A percentile compares a stretch with the other conserved stretches of the same genome.
phyloP scores from a whole-genome alignment of 2,888 invertebrate species.

The Dione vanillae region DNA sequence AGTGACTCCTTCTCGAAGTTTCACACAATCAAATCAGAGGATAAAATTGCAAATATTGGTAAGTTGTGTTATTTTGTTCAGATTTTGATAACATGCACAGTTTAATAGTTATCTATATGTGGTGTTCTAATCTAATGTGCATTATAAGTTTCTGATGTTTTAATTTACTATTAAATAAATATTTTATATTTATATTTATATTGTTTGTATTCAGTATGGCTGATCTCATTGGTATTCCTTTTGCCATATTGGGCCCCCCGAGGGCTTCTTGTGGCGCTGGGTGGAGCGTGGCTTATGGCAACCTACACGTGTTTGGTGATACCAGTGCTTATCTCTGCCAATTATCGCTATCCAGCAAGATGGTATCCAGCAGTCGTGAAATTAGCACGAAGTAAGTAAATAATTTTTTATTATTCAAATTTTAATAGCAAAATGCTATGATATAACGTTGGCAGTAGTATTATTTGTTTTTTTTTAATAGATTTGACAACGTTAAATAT shows the following conservation, averaged over 20 bases:
- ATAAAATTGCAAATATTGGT: conserved; percentile 89
- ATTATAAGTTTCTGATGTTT: neutral
- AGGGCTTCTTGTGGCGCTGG: conserved; percentile 85
- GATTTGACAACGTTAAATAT: neutral
- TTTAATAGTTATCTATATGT: neutral
- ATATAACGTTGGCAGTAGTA: neutral
- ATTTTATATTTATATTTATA: neutral
- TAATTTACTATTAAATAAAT: neutral
- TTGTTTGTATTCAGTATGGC: conserved; percentile 81
- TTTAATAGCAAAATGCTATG: neutral
- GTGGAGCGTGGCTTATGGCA: conserved; percentile 85
- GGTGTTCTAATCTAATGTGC: neutral
- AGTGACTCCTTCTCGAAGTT: conserved; percentile 86
- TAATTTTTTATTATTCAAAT: neutral
- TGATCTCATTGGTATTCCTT: conserved; percentile 86
- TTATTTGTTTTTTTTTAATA: neutral
- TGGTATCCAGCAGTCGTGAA: conserved; percentile 84
- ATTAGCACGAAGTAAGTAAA: conserved; percentile 81
- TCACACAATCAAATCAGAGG: conserved; percentile 85
- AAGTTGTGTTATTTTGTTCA: conserved; percentile 51
- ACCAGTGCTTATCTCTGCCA: conserved; percentile 87
- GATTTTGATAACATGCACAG: neutral
- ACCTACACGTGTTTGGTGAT: conserved; percentile 88
- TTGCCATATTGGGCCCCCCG: conserved; percentile 86
- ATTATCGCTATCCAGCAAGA: conserved; percentile 87